phyloP scores from a whole-genome alignment of 2,888 invertebrate genomes.

The Pomacea canaliculata region DNA sequence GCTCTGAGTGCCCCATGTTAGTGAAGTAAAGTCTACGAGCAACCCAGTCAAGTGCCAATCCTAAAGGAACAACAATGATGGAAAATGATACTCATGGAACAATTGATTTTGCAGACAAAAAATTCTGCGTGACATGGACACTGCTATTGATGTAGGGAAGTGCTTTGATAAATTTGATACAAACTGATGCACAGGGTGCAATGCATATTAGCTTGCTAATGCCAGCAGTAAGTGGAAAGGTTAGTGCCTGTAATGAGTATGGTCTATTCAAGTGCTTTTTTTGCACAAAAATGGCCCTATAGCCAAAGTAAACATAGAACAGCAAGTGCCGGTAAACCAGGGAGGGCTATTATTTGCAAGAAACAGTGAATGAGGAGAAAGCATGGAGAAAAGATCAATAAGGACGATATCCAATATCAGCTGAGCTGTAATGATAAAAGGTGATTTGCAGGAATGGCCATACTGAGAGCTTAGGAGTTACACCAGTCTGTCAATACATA shows the following conservation, averaged over 20 bases:
- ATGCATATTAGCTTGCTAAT: neutral
- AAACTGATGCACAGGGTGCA: too few species aligned
- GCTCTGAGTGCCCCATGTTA: constrained; percentile 53
- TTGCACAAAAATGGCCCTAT: neutral
- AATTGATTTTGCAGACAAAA: too few species aligned
- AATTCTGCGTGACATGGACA: too few species aligned
- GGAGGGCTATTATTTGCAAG: neutral
- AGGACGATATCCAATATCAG: neutral
- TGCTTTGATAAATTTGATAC: neutral
- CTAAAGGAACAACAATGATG: constrained; percentile 33
- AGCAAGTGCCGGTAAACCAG: neutral
- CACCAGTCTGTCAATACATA: too few species aligned
- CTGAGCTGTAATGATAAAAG: neutral
- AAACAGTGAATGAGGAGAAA: constrained; percentile 1
- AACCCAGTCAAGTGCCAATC: constrained; percentile 52
- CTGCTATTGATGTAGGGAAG: too few species aligned
- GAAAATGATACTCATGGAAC: neutral
- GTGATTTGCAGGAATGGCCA: neutral
- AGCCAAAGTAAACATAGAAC: neutral
- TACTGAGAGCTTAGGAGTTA: too few species aligned
- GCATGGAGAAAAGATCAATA: neutral
- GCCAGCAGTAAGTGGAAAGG: neutral
- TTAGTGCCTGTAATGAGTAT: too few species aligned
- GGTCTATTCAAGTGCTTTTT: neutral
- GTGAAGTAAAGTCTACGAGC: constrained; percentile 58